phyloP scores from a whole-genome alignment of 2,888 invertebrate genomes.

The Heteromurus nitidus region DNA sequence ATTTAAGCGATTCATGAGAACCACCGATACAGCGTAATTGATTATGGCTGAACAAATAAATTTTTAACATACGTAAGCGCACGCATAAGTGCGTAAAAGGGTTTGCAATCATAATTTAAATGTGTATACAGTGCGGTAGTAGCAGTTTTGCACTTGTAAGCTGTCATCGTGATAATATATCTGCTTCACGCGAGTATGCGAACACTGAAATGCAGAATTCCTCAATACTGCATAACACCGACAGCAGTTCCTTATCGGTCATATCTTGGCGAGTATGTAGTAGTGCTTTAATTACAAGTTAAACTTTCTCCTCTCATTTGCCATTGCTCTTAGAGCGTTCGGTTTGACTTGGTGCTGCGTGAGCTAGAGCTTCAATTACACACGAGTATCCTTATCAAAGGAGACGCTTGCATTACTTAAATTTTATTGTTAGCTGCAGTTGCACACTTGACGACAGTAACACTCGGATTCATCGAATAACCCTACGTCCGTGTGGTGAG shows the following conservation, averaged over 20 bases:
- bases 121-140: neutral
- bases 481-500: no score
- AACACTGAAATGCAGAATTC: neutral
- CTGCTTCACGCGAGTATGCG: neutral
- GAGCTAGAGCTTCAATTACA: slow-evolving; percentile 2
- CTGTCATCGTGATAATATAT: neutral
- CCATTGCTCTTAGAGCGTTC: no score
- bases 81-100: neutral
- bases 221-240: neutral
- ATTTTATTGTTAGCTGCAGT: no score
- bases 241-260: slow-evolving; percentile 16
- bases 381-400: slow-evolving; percentile 3
- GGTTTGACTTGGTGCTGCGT: no score
- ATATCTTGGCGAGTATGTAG: neutral
- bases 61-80: no score
- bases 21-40: no score
- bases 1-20: no score
- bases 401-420: neutral
- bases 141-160: no score
- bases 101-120: no score
- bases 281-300: neutral
- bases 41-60: no score
- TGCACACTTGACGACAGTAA: no score
- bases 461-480: no score
- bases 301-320: slow-evolving; percentile 16